phyloP scores from a whole-genome alignment of 2,797 vertebrate genomes.

The Gorsachius magnificus region DNA sequence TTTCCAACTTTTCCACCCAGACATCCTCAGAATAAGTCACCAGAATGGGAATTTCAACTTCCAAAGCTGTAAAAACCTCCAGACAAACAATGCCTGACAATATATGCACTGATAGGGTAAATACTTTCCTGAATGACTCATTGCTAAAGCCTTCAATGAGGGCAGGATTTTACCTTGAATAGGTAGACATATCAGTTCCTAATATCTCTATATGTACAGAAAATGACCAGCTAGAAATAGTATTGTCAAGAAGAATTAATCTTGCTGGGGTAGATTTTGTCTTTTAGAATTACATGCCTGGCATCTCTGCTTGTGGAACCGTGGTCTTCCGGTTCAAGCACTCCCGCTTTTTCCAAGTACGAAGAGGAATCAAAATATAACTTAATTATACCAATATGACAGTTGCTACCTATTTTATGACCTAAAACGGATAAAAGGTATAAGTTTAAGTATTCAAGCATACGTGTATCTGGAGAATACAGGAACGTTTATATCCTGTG shows the following conservation, averaged over 20 bases:
- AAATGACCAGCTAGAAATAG: background rate
- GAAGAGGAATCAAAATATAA: background rate
- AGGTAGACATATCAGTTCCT: background rate
- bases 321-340: background rate
- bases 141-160: background rate
- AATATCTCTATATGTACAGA: background rate
- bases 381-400: background rate
- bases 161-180: background rate
- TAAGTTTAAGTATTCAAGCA: background rate
- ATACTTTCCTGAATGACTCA: background rate
- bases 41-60: background rate
- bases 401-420: background rate
- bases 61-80: background rate
- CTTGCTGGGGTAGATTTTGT: background rate
- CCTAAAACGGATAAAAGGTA: background rate
- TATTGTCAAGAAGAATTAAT: background rate
- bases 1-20: background rate
- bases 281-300: background rate
- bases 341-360: background rate
- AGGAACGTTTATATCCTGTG: background rate
- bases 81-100: background rate
- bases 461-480: background rate
- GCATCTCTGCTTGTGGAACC: background rate
- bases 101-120: background rate
- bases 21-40: background rate